Percentiles rank a stretch among this genome's conserved stretches.
These are phyloP conservation scores for Mongoloraphidia duomilia DNA, from an alignment of 2,888 invertebrate species.

Conservation along the genomic window DNA sequence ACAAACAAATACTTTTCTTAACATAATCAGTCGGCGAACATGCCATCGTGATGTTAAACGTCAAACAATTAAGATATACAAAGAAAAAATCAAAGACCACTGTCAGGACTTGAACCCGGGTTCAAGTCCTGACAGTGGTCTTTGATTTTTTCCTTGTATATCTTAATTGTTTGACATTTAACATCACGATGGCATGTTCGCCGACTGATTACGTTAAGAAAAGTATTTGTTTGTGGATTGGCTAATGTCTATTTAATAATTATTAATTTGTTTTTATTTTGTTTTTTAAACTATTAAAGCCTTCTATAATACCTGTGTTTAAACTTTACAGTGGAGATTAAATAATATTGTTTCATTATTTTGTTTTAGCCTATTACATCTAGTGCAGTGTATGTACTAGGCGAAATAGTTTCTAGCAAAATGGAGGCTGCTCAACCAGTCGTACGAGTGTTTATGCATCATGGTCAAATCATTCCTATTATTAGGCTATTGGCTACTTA, in stretches of 20 bases:
- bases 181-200: too few species aligned
- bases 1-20: not conserved
- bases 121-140: too few species aligned
- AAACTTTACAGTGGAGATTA: not conserved
- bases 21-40: not conserved
- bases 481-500: constrained; percentile 70
- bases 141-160: too few species aligned
- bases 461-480: constrained; percentile 71
- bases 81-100: too few species aligned
- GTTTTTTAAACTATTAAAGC: not conserved
- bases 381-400: constrained; percentile 69
- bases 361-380: constrained; percentile 55
- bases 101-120: too few species aligned
- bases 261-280: not conserved
- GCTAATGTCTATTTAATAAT: not conserved
- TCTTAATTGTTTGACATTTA: too few species aligned
- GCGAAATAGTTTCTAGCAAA: constrained; percentile 75
- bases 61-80: too few species aligned
- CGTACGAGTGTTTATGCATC: constrained; percentile 73
- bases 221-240: too few species aligned
- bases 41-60: too few species aligned
- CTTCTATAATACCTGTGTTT: not conserved
- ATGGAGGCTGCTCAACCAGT: constrained; percentile 82
- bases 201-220: too few species aligned
- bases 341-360: not conserved